Conservation (phyloP, 1,140 invertebrate genomes). For the Polypedilum vanderplanki region DNA sequence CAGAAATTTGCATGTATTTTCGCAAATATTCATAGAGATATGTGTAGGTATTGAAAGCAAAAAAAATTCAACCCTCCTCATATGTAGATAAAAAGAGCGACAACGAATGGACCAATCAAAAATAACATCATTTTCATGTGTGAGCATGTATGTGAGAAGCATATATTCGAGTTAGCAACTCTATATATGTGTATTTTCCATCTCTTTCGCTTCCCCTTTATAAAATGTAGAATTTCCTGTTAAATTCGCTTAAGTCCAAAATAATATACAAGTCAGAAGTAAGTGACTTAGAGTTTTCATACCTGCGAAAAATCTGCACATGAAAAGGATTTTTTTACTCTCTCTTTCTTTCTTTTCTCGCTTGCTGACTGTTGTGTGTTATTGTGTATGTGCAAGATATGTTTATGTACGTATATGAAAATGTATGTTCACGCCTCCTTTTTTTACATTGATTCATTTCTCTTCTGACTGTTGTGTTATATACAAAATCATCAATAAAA, state of each 20-base stretch:
- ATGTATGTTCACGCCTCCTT: not conserved
- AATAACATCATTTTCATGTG: not conserved
- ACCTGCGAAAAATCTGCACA: no score
- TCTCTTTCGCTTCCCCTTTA: not conserved
- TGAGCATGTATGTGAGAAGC: not conserved
- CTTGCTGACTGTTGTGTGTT: not conserved
- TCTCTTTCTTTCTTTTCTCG: no score
- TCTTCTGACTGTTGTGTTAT: constrained; percentile 6
- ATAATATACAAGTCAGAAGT: no score
- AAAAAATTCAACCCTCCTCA: not conserved
- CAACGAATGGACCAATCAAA: not conserved
- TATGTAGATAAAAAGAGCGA: not conserved
- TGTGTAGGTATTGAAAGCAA: no score
- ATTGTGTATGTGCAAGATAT: not conserved
- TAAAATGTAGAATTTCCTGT: no score
- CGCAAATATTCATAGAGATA: not conserved
- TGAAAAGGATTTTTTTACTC: no score
- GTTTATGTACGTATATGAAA: not conserved
- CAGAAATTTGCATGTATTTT: not conserved
- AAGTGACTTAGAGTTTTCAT: no score
- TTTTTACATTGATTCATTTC: not conserved
- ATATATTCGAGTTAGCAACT: no score
- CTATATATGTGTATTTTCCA: not conserved
- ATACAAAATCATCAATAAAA: constrained; percentile 12
- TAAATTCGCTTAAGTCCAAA: no score